Percentiles rank a stretch among this genome's conserved stretches.
These are phyloP conservation scores for Glaucomys volans DNA, from an alignment of 2,113 vertebrate genomes.

Conservation along the genomic window DNA sequence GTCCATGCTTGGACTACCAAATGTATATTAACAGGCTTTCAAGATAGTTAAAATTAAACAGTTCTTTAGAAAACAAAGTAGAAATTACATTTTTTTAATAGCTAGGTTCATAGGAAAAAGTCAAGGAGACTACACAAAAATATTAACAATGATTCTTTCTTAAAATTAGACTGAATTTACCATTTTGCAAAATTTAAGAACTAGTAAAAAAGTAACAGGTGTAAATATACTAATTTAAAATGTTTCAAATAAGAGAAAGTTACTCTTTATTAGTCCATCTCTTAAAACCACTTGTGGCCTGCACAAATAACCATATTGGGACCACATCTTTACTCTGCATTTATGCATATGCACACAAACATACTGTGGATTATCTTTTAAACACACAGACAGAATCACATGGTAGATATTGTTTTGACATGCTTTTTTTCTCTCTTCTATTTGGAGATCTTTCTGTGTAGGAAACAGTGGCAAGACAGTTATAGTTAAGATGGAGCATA, in stretches of 20 bases:
- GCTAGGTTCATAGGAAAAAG: background rate
- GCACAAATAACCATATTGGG: background rate
- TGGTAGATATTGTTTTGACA: background rate
- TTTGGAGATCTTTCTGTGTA: background rate
- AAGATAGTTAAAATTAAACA: background rate
- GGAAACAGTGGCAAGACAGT: background rate
- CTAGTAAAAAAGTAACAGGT: background rate
- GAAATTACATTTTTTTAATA: background rate
- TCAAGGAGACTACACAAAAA: background rate
- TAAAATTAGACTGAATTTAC: constrained; percentile 5
- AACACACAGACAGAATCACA: background rate
- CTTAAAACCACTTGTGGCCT: background rate
- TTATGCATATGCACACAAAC: background rate
- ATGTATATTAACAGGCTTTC: background rate
- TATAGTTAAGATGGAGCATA: background rate
- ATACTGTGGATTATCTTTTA: background rate
- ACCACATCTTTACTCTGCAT: background rate
- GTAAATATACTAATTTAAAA: background rate
- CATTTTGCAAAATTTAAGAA: constrained; percentile 17
- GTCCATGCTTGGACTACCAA: constrained; percentile 16
- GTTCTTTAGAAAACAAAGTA: constrained; percentile 26
- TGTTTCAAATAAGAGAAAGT: constrained; percentile 7
- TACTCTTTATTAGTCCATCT: background rate
- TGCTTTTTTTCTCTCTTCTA: background rate
- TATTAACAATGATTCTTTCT: background rate